Conservation (phyloP, 2,888 invertebrate species). For the Nowickia ferox region DNA sequence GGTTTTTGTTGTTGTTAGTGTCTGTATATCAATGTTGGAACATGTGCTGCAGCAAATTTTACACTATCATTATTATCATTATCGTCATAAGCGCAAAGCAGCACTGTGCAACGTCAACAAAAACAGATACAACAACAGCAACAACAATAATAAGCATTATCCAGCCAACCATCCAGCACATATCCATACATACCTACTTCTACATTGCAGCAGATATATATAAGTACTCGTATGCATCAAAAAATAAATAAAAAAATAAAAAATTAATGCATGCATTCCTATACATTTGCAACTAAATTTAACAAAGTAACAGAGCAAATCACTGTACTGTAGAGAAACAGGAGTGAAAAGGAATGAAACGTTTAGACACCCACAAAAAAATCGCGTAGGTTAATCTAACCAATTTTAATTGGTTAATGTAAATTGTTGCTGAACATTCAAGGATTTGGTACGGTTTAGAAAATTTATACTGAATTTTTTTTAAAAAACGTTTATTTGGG, state of each 20-base stretch:
- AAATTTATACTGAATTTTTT: too few relatives aligned
- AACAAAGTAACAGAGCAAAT: conserved; percentile 59
- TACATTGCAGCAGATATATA: background rate
- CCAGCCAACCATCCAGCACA: conserved; percentile 43
- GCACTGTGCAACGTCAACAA: conserved; percentile 44
- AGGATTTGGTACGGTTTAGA: too few relatives aligned
- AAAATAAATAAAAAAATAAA: background rate
- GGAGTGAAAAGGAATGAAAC: conserved; percentile 52
- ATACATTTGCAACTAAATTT: conserved; percentile 62
- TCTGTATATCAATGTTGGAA: conserved; percentile 57
- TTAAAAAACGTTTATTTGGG: too few relatives aligned
- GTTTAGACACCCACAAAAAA: background rate
- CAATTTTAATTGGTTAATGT: too few relatives aligned
- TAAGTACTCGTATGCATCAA: background rate
- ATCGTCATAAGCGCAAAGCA: conserved; percentile 54
- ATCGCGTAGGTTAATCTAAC: too few relatives aligned
- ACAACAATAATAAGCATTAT: conserved; percentile 48
- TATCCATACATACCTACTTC: conserved; percentile 36
- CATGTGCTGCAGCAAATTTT: conserved; percentile 78
- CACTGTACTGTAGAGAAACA: conserved; percentile 33
- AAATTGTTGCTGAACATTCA: too few relatives aligned
- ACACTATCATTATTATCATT: conserved; percentile 77
- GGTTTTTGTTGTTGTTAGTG: background rate
- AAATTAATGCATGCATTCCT: conserved; percentile 59
- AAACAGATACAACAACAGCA: conserved; percentile 36